These are phyloP conservation scores for Prorops nasuta DNA, from an alignment of 1,140 invertebrate species.

Conservation along the genomic window DNA sequence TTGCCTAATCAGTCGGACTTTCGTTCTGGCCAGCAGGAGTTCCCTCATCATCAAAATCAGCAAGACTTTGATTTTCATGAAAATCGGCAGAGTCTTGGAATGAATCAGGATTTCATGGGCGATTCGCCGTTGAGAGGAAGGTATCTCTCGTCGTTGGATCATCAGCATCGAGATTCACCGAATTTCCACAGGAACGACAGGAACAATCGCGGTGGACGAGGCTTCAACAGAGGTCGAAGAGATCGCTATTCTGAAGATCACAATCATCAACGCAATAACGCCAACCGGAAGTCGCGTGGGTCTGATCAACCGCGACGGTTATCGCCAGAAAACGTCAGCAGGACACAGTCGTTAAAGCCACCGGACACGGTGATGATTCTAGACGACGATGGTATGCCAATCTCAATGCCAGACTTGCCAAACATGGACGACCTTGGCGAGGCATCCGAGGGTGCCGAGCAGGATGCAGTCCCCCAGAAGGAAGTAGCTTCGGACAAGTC, in stretches of 20 bases:
- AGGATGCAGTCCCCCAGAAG: conserved; percentile 12
- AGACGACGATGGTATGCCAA: conserved; percentile 37
- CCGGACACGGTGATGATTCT: conserved; percentile 36
- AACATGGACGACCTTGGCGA: conserved; percentile 19
- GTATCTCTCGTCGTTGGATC: conserved; percentile 31
- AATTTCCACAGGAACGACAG: conserved; percentile 40
- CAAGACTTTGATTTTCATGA: conserved; percentile 44
- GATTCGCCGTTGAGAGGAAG: conserved; percentile 32
- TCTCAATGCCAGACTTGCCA: conserved; percentile 26
- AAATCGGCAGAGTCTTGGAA: conserved; percentile 30
- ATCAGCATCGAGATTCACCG: conserved; percentile 35
- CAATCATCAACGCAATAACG: conserved; percentile 27
- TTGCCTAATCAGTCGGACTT: conserved; percentile 30
- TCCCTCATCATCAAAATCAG: conserved; percentile 27
- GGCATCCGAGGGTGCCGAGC: not conserved
- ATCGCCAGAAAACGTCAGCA: conserved; percentile 20
- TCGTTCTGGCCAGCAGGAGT: conserved; percentile 25
- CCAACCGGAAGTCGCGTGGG: conserved; percentile 30
- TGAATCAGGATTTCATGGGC: conserved; percentile 33
- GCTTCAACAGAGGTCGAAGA: conserved; percentile 30
- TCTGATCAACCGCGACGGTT: conserved; percentile 19
- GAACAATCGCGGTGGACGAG: conserved; percentile 32
- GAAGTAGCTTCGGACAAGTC: not conserved
- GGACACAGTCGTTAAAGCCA: conserved; percentile 19
- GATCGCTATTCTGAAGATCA: conserved; percentile 41